Evolutionary conservation across 2,888 invertebrate genomes (phyloP).

Genomic region (Philereme vetulata): DNA sequence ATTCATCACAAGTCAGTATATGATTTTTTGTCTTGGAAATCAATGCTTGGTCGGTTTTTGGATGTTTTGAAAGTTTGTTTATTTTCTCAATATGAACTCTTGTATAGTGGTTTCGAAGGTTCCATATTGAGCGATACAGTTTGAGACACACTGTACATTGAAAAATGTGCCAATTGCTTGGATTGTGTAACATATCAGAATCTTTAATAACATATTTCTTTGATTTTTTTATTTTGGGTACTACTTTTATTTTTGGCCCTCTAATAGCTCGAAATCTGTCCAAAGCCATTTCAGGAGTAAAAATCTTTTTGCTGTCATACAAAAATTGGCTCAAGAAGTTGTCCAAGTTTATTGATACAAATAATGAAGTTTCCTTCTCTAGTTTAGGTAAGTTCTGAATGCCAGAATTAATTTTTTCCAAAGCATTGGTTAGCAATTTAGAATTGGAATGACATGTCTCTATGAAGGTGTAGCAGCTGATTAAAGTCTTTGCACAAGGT

Average conservation of each 20-base stretch:
- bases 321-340: constrained; percentile 52
- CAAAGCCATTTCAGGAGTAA: constrained; percentile 42
- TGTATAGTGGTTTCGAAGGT: constrained; percentile 58
- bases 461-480: constrained; percentile 58
- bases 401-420: constrained; percentile 48
- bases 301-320: constrained; percentile 48
- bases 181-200: constrained; percentile 54
- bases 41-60: constrained; percentile 48
- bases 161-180: constrained; percentile 41
- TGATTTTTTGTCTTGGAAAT: constrained; percentile 57
- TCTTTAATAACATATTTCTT: constrained; percentile 15
- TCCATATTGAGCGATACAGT: constrained; percentile 48
- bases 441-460: constrained; percentile 49
- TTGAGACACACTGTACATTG: constrained; percentile 62
- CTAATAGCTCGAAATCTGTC: constrained; percentile 43
- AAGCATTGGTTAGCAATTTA: constrained; percentile 44
- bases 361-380: constrained; percentile 50
- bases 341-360: constrained; percentile 51
- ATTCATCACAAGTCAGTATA: constrained; percentile 57
- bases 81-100: constrained; percentile 61
- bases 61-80: constrained; percentile 56
- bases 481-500: constrained; percentile 51
- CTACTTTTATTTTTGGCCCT: constrained; percentile 20
- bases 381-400: constrained; percentile 37
- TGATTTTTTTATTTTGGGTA: constrained; percentile 28